Evolutionary conservation across 2,113 vertebrate species (phyloP).

Genomic region (Eublepharis macularius): DNA sequence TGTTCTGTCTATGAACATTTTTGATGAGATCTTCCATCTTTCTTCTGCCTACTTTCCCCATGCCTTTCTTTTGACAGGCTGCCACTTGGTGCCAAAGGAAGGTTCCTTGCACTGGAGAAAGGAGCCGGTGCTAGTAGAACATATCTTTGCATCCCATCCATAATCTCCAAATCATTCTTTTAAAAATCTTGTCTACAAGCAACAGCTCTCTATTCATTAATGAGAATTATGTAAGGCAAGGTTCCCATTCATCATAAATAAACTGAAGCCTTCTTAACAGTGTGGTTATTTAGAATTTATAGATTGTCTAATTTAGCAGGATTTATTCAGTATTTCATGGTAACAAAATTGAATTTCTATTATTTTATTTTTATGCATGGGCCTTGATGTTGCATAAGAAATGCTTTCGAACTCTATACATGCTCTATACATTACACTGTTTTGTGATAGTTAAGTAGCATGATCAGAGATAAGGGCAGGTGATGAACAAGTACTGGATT

Average conservation of each 20-base stretch:
- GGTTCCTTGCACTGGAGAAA: too few relatives aligned
- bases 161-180: slow-evolving; percentile 5
- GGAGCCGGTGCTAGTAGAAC: slow-evolving; percentile 51
- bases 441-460: slow-evolving; percentile 25
- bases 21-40: too few relatives aligned
- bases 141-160: slow-evolving; percentile 9
- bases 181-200: background rate
- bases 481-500: background rate
- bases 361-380: slow-evolving; percentile 56
- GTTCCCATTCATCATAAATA: slow-evolving; percentile 53
- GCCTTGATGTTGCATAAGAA: slow-evolving; percentile 34
- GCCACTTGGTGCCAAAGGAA: too few relatives aligned
- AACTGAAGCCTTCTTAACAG: slow-evolving; percentile 45
- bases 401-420: background rate
- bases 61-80: too few relatives aligned
- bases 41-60: too few relatives aligned
- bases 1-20: too few relatives aligned
- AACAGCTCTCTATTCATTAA: slow-evolving; percentile 5
- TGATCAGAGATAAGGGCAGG: background rate
- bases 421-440: too few relatives aligned
- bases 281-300: slow-evolving; percentile 40
- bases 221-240: slow-evolving; percentile 55
- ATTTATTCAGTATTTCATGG: slow-evolving; percentile 35
- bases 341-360: slow-evolving; percentile 45
- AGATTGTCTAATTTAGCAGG: slow-evolving; percentile 57